Conservation (phyloP, 2,113 vertebrate genomes). For the Recurvirostra avosetta region DNA sequence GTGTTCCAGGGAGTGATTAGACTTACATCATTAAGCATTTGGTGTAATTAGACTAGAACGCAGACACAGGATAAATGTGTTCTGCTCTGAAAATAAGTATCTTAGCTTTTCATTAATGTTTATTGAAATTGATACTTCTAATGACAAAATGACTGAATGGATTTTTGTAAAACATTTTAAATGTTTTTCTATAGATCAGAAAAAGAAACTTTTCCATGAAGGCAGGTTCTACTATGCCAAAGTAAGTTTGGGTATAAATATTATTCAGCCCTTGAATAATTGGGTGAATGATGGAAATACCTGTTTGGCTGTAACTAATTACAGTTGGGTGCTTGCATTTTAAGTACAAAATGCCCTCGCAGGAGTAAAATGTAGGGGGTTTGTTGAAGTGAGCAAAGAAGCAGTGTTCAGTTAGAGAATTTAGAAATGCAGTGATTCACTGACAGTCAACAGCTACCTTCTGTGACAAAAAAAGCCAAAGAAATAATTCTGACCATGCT, state of each 20-base stretch:
- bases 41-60: background rate
- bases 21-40: background rate
- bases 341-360: background rate
- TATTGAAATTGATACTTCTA: background rate
- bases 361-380: background rate
- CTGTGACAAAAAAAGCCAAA: background rate
- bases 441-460: background rate
- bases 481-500: background rate
- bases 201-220: background rate
- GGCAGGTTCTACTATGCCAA: background rate
- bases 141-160: background rate
- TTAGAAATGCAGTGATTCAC: background rate
- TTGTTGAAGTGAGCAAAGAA: background rate
- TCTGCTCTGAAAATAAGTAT: background rate
- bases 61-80: background rate
- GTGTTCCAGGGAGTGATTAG: background rate
- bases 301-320: background rate
- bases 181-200: background rate
- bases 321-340: background rate
- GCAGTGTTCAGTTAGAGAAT: background rate
- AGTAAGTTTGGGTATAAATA: background rate
- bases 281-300: background rate
- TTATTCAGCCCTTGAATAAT: background rate
- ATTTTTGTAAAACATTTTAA: background rate
- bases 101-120: constrained; percentile 4